A percentile compares a stretch with the other conserved stretches of the same genome.
phyloP scores from a whole-genome alignment of 2,113 vertebrate genomes.

The Poeciliopsis occidentalis region DNA sequence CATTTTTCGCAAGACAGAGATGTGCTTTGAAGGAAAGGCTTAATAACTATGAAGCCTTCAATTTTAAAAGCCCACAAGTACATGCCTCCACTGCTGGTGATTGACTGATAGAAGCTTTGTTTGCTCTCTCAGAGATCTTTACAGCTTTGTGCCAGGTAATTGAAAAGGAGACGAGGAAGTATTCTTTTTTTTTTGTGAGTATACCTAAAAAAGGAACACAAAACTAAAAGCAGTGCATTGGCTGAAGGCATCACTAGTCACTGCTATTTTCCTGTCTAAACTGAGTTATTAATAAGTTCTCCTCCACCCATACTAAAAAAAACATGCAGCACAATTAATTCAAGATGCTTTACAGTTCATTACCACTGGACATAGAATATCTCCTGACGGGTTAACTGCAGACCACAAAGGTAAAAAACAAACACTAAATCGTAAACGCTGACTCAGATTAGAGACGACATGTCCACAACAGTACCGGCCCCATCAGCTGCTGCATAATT shows the following conservation, averaged over 20 bases:
- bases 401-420: conserved; percentile 27
- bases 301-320: conserved; percentile 3
- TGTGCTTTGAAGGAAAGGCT: conserved; percentile 41
- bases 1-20: conserved; percentile 18
- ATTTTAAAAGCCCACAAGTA: conserved; percentile 57
- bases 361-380: conserved; percentile 17
- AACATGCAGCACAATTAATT: conserved; percentile 24
- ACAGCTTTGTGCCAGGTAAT: conserved; percentile 53
- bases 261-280: conserved; percentile 7
- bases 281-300: conserved; percentile 25
- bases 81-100: conserved; percentile 36
- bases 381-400: conserved; percentile 36
- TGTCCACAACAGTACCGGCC: conserved; percentile 30
- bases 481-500: conserved; percentile 49
- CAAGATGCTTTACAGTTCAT: conserved; percentile 27
- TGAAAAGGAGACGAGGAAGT: conserved; percentile 48
- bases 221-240: conserved; percentile 16
- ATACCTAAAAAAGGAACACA: conserved; percentile 31
- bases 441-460: conserved; percentile 46
- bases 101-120: conserved; percentile 67
- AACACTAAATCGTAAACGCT: conserved; percentile 35
- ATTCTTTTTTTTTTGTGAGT: conserved; percentile 48
- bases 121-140: conserved; percentile 47
- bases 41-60: conserved; percentile 48
- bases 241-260: conserved; percentile 24